phyloP scores from a whole-genome alignment of 1,140 invertebrate species.

The Drosophila nannoptera region DNA sequence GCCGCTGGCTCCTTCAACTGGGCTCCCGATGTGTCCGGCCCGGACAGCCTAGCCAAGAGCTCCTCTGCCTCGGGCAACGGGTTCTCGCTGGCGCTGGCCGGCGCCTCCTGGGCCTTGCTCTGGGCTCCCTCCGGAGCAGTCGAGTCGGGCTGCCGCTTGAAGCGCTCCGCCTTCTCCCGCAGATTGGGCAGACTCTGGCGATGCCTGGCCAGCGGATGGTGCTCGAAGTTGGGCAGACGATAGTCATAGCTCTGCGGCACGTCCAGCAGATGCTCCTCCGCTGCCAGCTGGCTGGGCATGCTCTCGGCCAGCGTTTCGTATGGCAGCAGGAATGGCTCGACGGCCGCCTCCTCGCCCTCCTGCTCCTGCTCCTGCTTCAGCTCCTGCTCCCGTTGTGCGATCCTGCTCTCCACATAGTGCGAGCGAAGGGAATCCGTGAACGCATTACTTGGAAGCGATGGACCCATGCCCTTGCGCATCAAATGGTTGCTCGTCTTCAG shows the following conservation, averaged over 20 bases:
- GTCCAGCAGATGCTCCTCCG: slow-evolving; percentile 13
- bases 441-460: slow-evolving; percentile 62
- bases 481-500: slow-evolving; percentile 68
- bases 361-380: slow-evolving; percentile 13
- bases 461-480: slow-evolving; percentile 67
- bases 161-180: slow-evolving; percentile 9
- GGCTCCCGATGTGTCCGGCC: neutral
- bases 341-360: neutral
- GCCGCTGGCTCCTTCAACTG: neutral
- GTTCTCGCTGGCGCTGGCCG: neutral
- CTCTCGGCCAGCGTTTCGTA: slow-evolving; percentile 4
- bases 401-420: slow-evolving; percentile 32
- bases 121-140: neutral
- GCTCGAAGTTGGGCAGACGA: slow-evolving; percentile 36
- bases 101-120: neutral
- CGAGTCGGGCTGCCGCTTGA: slow-evolving; percentile 34
- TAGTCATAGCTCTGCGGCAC: slow-evolving; percentile 46
- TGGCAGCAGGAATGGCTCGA: neutral
- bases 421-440: slow-evolving; percentile 42
- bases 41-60: neutral
- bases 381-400: slow-evolving; percentile 15
- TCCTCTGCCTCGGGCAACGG: neutral
- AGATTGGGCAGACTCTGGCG: slow-evolving; percentile 16
- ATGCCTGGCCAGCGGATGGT: slow-evolving; percentile 18
- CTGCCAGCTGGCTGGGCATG: neutral